These are phyloP conservation scores for Pteromalus puparum DNA, from an alignment of 1,140 invertebrate genomes.

Conservation along the genomic window DNA sequence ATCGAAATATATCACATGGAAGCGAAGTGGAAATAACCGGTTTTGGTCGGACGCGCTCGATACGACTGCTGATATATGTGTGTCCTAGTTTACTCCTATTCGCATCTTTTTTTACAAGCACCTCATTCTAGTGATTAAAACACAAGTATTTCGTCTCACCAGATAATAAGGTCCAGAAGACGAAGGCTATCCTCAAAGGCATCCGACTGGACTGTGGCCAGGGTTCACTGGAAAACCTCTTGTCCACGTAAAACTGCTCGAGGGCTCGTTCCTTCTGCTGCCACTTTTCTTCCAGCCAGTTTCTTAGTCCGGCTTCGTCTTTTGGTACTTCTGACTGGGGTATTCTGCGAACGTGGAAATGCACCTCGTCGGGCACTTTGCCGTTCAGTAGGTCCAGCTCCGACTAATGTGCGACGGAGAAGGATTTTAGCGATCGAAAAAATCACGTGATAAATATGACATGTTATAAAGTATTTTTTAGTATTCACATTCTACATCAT, in stretches of 20 bases:
- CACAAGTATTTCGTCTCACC: slow-evolving; percentile 54
- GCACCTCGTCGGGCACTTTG: slow-evolving; percentile 82
- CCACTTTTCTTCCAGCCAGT: slow-evolving; percentile 86
- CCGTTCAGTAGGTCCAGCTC: slow-evolving; percentile 72
- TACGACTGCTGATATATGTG: neutral
- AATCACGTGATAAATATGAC: neutral
- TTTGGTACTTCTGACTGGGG: slow-evolving; percentile 77
- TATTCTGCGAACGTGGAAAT: slow-evolving; percentile 85
- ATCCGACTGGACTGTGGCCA: slow-evolving; percentile 66
- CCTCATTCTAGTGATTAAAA: too few relatives aligned
- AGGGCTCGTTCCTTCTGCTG: slow-evolving; percentile 81
- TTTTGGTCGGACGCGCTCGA: neutral
- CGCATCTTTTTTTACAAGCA: neutral
- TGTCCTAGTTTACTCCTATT: neutral
- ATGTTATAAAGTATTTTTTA: too few relatives aligned
- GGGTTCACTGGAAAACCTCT: slow-evolving; percentile 68
- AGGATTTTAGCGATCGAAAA: neutral
- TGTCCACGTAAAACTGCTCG: slow-evolving; percentile 77
- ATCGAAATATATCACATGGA: too few relatives aligned
- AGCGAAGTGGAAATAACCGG: neutral
- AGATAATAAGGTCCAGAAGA: slow-evolving; percentile 76
- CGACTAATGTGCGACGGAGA: neutral
- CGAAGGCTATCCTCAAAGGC: slow-evolving; percentile 74
- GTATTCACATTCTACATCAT: too few relatives aligned
- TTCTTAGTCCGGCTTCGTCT: slow-evolving; percentile 77